Evolutionary conservation across 2,888 invertebrate genomes (phyloP).

Genomic region (Athalia cordata): DNA sequence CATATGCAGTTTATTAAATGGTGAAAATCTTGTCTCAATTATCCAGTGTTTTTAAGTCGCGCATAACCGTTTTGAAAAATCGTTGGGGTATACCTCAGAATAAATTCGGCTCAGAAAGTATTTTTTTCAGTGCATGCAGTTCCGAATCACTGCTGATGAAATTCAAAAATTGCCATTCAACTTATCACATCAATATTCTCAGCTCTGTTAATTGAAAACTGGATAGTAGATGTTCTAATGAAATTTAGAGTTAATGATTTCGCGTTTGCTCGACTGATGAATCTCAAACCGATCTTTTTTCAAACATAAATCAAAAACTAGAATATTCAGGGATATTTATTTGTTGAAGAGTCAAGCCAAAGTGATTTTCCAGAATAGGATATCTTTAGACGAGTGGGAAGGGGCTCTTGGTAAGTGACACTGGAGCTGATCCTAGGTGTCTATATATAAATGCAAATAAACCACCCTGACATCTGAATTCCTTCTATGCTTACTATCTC

Average conservation of each 20-base stretch:
- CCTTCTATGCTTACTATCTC: constrained; percentile 38
- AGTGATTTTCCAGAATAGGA: constrained; percentile 40
- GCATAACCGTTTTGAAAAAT: not conserved
- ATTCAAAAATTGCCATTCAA: not conserved
- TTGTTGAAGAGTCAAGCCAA: constrained; percentile 21
- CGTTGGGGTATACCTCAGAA: not conserved
- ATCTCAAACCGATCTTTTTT: not conserved
- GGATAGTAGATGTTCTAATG: not conserved
- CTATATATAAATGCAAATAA: constrained; percentile 73
- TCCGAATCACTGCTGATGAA: not conserved
- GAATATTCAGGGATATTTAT: constrained; percentile 27
- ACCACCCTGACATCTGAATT: constrained; percentile 69
- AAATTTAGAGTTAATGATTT: not conserved
- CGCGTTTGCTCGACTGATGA: not conserved
- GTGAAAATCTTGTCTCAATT: not conserved
- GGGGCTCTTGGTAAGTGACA: constrained; percentile 42
- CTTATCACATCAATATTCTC: no score
- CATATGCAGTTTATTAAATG: not conserved
- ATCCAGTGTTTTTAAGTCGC: not conserved
- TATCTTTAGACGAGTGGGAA: constrained; percentile 31
- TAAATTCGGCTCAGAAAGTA: not conserved
- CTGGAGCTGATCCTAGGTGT: constrained; percentile 48
- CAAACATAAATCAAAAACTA: not conserved
- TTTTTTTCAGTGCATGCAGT: no score
- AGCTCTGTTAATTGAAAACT: not conserved